Percentiles rank a stretch among this genome's conserved stretches.
Conservation (phyloP, 2,888 invertebrate species). For the Drosophila ezoana region DNA sequence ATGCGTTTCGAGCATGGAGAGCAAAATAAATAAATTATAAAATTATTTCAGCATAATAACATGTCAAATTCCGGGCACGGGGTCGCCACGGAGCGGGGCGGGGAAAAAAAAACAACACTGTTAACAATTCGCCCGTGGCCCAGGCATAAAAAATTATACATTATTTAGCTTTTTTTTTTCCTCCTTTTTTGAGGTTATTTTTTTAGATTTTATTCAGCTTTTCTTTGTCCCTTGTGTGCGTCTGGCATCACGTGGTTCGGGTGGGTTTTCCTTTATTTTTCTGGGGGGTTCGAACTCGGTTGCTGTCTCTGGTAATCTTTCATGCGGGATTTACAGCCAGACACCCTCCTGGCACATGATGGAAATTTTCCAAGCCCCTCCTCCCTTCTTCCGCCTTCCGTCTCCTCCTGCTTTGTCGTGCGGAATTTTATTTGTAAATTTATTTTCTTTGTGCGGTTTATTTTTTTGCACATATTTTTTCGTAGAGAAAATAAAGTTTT, state of each 20-base stretch:
- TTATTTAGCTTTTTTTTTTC: slow-evolving; percentile 11
- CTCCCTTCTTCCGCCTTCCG: neutral
- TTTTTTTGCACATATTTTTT: slow-evolving; percentile 44
- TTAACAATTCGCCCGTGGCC: slow-evolving; percentile 64
- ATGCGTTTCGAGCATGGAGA: slow-evolving; percentile 31
- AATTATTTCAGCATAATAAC: slow-evolving; percentile 84
- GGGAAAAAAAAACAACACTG: slow-evolving; percentile 62
- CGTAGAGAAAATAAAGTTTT: slow-evolving; percentile 57
- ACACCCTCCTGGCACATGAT: slow-evolving; percentile 67
- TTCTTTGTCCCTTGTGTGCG: slow-evolving; percentile 46
- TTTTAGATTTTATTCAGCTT: slow-evolving; percentile 70
- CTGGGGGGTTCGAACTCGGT: slow-evolving; percentile 31
- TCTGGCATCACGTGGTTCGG: slow-evolving; percentile 61
- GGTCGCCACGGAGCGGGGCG: slow-evolving; percentile 21
- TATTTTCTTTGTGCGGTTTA: slow-evolving; percentile 61
- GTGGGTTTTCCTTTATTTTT: slow-evolving; percentile 20
- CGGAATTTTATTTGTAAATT: slow-evolving; percentile 76
- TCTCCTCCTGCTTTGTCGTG: slow-evolving; percentile 3
- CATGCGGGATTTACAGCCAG: slow-evolving; percentile 82
- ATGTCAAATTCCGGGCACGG: slow-evolving; percentile 73
- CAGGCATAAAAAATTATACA: slow-evolving; percentile 65
- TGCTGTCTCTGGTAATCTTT: slow-evolving; percentile 80
- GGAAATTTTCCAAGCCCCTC: slow-evolving; percentile 41
- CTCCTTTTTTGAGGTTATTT: slow-evolving; percentile 63
- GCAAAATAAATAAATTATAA: slow-evolving; percentile 84